Percentiles rank a stretch among this genome's conserved stretches.
phyloP scores from a whole-genome alignment of 2,888 invertebrate species.

The Ennomos fuscantarius region DNA sequence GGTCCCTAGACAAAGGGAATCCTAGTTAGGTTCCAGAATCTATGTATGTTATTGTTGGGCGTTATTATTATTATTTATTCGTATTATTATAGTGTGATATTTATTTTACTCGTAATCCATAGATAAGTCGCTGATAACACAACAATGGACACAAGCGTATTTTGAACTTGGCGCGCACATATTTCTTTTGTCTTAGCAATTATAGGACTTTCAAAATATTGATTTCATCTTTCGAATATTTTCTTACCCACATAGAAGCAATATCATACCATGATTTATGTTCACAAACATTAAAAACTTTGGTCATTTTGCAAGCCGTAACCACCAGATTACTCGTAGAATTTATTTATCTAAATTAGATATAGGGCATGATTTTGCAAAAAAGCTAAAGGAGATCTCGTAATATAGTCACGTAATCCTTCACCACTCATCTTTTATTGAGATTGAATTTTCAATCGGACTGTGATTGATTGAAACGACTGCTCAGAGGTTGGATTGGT shows the following conservation, averaged over 20 bases:
- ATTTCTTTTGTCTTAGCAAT: constrained; percentile 80
- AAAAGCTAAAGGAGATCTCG: constrained; percentile 43
- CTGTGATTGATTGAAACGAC: constrained; percentile 80
- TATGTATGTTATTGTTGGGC: no score
- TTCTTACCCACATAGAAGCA: constrained; percentile 47
- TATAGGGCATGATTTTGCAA: constrained; percentile 19
- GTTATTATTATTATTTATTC: no score
- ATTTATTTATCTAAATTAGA: constrained; percentile 11
- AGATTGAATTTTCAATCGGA: constrained; percentile 78
- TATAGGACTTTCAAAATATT: constrained; percentile 76
- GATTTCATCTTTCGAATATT: constrained; percentile 74
- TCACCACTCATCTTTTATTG: constrained; percentile 72
- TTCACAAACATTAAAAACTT: background rate
- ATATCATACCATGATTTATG: constrained; percentile 38
- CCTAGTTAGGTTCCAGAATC: no score
- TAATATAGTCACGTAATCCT: constrained; percentile 77
- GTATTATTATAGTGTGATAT: no score
- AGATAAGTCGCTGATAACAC: constrained; percentile 23
- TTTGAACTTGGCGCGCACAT: constrained; percentile 66
- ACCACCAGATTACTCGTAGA: constrained; percentile 15
- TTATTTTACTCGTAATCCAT: no score
- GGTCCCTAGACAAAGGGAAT: no score
- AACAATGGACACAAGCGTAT: constrained; percentile 59
- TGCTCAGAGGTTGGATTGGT: constrained; percentile 68
- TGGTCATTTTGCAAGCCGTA: constrained; percentile 5